Conservation (phyloP, 2,888 invertebrate genomes). For the Cabera pusaria region DNA sequence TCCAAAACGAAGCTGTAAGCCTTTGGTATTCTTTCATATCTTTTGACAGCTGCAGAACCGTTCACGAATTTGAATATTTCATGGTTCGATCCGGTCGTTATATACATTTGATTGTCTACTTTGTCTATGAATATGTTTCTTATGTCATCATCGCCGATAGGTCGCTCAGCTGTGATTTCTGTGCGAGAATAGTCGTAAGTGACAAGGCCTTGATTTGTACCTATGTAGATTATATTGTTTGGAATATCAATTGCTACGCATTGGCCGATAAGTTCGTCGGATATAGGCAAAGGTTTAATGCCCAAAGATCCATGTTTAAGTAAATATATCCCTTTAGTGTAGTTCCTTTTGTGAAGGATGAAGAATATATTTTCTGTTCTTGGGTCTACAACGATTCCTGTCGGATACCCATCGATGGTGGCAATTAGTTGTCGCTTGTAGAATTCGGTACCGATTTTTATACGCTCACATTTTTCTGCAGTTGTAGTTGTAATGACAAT, state of each 20-base stretch:
- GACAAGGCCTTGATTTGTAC: conserved; percentile 70
- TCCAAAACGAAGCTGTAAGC: conserved; percentile 71
- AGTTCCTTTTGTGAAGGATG: conserved; percentile 69
- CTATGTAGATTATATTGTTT: conserved; percentile 63
- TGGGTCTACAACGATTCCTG: conserved; percentile 65
- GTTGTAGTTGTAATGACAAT: no score
- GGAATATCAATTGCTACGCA: conserved; percentile 60
- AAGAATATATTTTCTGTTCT: conserved; percentile 71
- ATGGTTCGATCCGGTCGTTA: conserved; percentile 63
- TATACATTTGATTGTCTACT: conserved; percentile 67
- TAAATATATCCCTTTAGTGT: conserved; percentile 70
- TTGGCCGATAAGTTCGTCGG: conserved; percentile 67
- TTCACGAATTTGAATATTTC: conserved; percentile 69
- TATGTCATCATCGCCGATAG: conserved; percentile 74
- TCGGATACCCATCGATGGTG: conserved; percentile 69
- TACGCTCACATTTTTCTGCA: conserved; percentile 64
- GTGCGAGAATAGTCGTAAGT: conserved; percentile 63
- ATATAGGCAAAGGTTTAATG: conserved; percentile 60
- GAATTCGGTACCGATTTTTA: conserved; percentile 64
- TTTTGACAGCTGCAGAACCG: conserved; percentile 66
- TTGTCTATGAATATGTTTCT: conserved; percentile 69
- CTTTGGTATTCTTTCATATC: conserved; percentile 67
- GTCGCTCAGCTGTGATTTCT: conserved; percentile 66
- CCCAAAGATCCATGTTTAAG: conserved; percentile 68
- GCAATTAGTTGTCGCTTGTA: conserved; percentile 71